Percentiles rank a stretch among this genome's conserved stretches.
These are phyloP conservation scores for Pogonognathellus flavescens DNA, from an alignment of 1,140 invertebrate genomes.

Conservation along the genomic window DNA sequence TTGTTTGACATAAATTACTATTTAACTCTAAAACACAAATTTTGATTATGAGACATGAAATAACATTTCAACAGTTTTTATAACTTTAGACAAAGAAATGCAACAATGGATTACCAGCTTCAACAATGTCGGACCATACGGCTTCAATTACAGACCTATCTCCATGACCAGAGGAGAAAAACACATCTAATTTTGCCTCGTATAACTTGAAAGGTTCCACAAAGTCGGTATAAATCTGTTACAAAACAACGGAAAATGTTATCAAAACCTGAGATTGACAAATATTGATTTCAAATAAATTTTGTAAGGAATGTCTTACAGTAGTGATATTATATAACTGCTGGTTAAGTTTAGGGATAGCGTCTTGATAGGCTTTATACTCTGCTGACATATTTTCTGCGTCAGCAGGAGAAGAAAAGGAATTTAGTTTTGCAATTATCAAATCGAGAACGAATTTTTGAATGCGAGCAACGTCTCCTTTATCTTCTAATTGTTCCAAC, in stretches of 20 bases:
- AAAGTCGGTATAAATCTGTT: conserved; percentile 78
- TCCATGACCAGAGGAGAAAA: conserved; percentile 73
- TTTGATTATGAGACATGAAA: not conserved
- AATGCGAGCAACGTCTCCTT: conserved; percentile 87
- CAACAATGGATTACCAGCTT: conserved; percentile 72
- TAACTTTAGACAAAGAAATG: not conserved
- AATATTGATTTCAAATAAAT: no score
- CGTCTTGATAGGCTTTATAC: conserved; percentile 69
- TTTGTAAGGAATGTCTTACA: conserved; percentile 66
- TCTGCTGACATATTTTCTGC: conserved; percentile 71
- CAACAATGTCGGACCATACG: conserved; percentile 74
- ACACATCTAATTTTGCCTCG: conserved; percentile 74
- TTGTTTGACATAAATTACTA: conserved; percentile 47
- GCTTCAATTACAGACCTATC: conserved; percentile 73
- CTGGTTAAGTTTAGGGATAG: conserved; percentile 72
- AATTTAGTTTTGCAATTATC: conserved; percentile 47
- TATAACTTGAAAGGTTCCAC: conserved; percentile 73
- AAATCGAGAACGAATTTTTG: conserved; percentile 75
- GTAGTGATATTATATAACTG: conserved; percentile 74
- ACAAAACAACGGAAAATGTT: conserved; percentile 66
- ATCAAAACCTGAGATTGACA: not conserved
- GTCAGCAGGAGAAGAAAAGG: conserved; percentile 71
- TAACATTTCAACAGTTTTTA: not conserved
- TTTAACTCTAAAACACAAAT: conserved; percentile 59
- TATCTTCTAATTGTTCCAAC: conserved; percentile 92